Evolutionary conservation across 1,140 invertebrate species (phyloP).

Genomic region (Megathymus violae): DNA sequence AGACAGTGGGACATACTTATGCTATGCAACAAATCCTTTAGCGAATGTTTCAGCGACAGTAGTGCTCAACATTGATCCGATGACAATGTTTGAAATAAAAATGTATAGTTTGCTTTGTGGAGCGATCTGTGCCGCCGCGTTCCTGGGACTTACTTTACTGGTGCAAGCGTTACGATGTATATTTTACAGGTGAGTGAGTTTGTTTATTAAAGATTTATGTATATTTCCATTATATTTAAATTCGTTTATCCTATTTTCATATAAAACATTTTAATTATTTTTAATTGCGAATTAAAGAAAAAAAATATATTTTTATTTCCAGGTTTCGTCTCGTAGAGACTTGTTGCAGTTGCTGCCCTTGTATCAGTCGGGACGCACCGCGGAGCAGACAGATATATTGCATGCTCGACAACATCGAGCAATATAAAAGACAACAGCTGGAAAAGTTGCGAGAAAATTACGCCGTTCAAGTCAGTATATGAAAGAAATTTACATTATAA

Average conservation of each 20-base stretch:
- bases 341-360: conserved; percentile 88
- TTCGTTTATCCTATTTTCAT: too few relatives aligned
- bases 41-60: conserved; percentile 90
- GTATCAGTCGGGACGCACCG: conserved; percentile 86
- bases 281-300: not conserved
- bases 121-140: conserved; percentile 89
- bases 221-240: too few relatives aligned
- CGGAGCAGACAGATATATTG: conserved; percentile 92
- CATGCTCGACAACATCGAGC: conserved; percentile 95
- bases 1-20: conserved; percentile 95
- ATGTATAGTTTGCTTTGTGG: conserved; percentile 93
- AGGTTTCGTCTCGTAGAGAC: conserved; percentile 87
- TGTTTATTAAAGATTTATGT: conserved; percentile 1
- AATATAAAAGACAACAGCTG: conserved; percentile 94
- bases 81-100: conserved; percentile 92
- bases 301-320: conserved; percentile 49
- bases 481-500: not conserved
- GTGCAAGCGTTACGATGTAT: conserved; percentile 90
- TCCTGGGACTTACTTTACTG: conserved; percentile 91
- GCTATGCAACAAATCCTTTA: conserved; percentile 92
- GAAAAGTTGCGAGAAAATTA: conserved; percentile 96
- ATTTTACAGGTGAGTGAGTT: conserved; percentile 85
- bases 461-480: conserved; percentile 89
- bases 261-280: too few relatives aligned
- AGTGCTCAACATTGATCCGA: conserved; percentile 90